Base-by-base conservation (phyloP, 2,113 vertebrate species). In the Neodontobutis hainanensis region DNA sequence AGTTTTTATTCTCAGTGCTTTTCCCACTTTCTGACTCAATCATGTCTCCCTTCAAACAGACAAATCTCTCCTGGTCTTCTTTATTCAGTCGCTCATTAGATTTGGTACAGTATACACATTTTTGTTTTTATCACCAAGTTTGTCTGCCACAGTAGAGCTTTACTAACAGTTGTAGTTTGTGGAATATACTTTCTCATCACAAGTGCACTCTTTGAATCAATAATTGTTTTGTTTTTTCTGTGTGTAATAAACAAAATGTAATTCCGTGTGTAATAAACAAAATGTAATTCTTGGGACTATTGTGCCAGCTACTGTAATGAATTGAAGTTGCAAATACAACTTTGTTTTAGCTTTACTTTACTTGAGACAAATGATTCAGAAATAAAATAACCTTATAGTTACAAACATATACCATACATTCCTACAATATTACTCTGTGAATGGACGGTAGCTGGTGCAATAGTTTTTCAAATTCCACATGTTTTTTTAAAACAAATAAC, bases 11-110 rank as follows among this genome's bases (percentile, higher is more conserved):
- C 11, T 68, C 34, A 66, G 44, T 55, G 42, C 47, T 68, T 58
- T 65, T 11, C 63, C 71, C 36, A 32, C 53, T 40, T 19, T 79
- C 57, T 90, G 38, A 85, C 75, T 88, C 49, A 78, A 82, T 52
- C 71, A 11, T 91, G 73, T 86, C 87, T 90, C 83, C 83, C 87
- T 87, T 89, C 62, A 90, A 92, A 93, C 93, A 93, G 93, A 93
- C 92, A 89, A 92, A 92, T 87, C 90, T 94, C 84, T 94, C 93
- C 91, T 93, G 92, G 92, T 92, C 92, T 8, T 92, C 92, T 90
- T 87, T 93, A 89, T 93, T 94, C 91, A 93, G 92, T 93, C 92
- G 89, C 81, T 92, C 93, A 38, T 88, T 94, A 93, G 92, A 93
- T 86, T 89, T 92, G 92, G 93, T 93, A 93, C 91, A 92, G 92